These are phyloP conservation scores for Ctena decussata DNA, from an alignment of 2,888 invertebrate genomes.

Conservation along the genomic window DNA sequence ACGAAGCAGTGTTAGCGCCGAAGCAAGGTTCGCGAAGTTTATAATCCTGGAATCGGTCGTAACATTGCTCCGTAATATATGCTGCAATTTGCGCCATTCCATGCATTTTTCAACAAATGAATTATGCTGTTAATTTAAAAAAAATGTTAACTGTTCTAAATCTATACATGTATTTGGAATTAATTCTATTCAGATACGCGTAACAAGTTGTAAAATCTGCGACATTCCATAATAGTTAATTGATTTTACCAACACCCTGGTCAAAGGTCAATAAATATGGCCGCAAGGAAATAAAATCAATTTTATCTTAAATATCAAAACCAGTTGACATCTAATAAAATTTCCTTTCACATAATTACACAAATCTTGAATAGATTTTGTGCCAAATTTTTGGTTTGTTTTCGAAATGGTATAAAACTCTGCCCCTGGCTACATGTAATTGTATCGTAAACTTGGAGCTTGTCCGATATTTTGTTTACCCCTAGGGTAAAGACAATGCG, in stretches of 20 bases:
- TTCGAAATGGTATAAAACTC: background rate
- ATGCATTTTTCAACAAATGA: no score
- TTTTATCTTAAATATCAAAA: slow-evolving; percentile 15
- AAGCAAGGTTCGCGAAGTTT: no score
- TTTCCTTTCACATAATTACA: slow-evolving; percentile 12
- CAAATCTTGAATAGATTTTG: slow-evolving; percentile 14
- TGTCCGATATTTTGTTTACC: slow-evolving; percentile 5
- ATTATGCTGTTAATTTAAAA: no score
- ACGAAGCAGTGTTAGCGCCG: no score
- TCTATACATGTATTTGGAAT: background rate
- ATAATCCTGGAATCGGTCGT: no score
- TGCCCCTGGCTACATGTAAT: background rate
- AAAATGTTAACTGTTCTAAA: no score
- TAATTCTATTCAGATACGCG: background rate
- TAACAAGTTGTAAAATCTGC: background rate
- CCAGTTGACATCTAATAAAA: slow-evolving; percentile 12
- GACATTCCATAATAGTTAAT: slow-evolving; percentile 8
- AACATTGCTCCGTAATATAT: no score
- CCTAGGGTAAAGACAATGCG: background rate
- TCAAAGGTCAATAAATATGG: slow-evolving; percentile 3
- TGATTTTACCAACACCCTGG: background rate
- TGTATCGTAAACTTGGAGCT: background rate
- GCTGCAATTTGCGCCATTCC: no score
- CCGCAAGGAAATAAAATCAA: slow-evolving; percentile 9
- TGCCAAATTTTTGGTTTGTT: slow-evolving; percentile 9